Evolutionary conservation across 2,888 invertebrate species (phyloP).

Genomic region (Chloroclystis v-ata): DNA sequence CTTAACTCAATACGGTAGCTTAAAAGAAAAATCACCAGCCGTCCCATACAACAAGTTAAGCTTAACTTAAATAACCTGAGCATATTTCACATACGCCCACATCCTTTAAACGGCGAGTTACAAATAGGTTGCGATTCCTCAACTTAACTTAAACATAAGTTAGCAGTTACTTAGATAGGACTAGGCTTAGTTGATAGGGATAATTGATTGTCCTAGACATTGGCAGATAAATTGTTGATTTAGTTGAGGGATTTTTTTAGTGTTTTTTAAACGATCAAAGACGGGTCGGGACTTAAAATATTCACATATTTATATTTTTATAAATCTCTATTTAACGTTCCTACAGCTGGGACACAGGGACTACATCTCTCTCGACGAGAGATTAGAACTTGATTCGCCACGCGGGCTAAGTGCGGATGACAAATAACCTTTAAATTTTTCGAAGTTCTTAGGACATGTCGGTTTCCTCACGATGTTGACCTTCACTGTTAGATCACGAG

Average conservation of each 20-base stretch:
- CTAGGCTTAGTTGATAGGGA: slow-evolving; percentile 5
- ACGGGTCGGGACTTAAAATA: no score
- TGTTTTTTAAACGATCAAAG: background rate
- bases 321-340: no score
- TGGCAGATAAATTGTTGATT: background rate
- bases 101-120: slow-evolving; percentile 33
- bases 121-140: slow-evolving; percentile 43
- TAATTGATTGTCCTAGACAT: slow-evolving; percentile 10
- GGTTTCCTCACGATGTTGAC: no score
- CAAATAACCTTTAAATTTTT: no score
- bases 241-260: background rate
- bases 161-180: slow-evolving; percentile 22
- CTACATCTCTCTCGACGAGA: no score
- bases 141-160: slow-evolving; percentile 34
- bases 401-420: no score
- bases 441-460: no score
- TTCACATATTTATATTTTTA: no score
- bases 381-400: no score
- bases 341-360: no score
- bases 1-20: slow-evolving; percentile 26
- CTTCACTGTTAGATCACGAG: no score
- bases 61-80: slow-evolving; percentile 29
- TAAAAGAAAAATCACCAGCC: slow-evolving; percentile 30
- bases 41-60: slow-evolving; percentile 26
- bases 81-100: slow-evolving; percentile 45